These are phyloP conservation scores for Cosmia pyralina DNA, from an alignment of 2,888 invertebrate species.

Conservation along the genomic window DNA sequence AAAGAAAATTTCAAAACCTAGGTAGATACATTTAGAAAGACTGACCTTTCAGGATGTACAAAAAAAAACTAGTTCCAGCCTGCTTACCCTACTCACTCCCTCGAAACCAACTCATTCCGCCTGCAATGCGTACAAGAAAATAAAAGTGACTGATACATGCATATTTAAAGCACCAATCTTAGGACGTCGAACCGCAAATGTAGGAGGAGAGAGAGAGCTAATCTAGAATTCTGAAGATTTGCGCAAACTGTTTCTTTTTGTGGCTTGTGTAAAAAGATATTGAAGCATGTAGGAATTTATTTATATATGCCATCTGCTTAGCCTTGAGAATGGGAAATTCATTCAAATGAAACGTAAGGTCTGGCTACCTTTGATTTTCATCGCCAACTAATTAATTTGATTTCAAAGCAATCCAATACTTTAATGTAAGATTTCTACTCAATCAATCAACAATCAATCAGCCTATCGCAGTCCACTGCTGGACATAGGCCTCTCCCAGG, in stretches of 20 bases:
- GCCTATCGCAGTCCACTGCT: too few relatives aligned
- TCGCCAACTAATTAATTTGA: too few relatives aligned
- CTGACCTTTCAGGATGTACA: too few relatives aligned
- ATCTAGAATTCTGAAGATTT: slow-evolving; percentile 32
- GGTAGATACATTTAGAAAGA: background rate
- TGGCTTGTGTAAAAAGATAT: background rate
- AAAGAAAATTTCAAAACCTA: background rate
- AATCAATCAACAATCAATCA: too few relatives aligned
- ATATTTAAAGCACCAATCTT: slow-evolving; percentile 27
- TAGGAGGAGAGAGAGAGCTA: background rate
- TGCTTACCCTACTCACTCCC: background rate
- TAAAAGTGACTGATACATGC: slow-evolving; percentile 42
- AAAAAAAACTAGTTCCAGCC: background rate
- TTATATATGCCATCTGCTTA: too few relatives aligned
- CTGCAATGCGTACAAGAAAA: slow-evolving; percentile 31
- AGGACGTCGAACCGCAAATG: slow-evolving; percentile 23
- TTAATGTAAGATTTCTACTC: too few relatives aligned
- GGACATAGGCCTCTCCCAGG: too few relatives aligned
- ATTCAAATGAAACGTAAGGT: too few relatives aligned
- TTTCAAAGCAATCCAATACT: too few relatives aligned
- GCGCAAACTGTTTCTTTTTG: slow-evolving; percentile 1
- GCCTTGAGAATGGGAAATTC: too few relatives aligned
- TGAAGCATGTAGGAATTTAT: too few relatives aligned
- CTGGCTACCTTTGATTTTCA: too few relatives aligned
- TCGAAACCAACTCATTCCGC: background rate